Conservation (phyloP, 2,113 vertebrate species). For the Spheniscus mendiculus region DNA sequence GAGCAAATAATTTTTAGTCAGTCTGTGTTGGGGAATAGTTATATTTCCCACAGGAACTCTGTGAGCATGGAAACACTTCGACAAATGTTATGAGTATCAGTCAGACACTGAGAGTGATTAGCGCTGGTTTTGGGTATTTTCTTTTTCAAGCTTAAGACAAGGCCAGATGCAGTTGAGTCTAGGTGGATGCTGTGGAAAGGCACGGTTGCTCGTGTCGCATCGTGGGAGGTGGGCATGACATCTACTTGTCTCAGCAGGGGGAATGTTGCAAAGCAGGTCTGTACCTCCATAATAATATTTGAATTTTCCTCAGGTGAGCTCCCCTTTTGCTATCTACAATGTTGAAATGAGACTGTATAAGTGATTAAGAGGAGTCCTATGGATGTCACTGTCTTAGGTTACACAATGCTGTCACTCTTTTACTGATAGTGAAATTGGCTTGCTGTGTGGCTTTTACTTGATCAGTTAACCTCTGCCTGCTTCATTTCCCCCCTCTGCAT, state of each 20-base stretch:
- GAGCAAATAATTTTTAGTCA: conserved; percentile 1
- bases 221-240: neutral
- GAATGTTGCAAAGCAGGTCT: neutral
- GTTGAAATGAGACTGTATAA: neutral
- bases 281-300: neutral
- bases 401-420: neutral
- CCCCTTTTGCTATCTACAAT: neutral
- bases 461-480: neutral
- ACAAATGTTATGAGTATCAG: neutral
- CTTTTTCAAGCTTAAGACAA: neutral
- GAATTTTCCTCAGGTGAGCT: neutral
- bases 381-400: neutral
- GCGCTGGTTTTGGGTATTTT: neutral
- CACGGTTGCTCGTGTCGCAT: neutral
- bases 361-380: neutral
- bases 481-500: neutral
- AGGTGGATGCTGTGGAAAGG: neutral
- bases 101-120: neutral
- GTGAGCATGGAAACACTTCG: neutral
- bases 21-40: neutral
- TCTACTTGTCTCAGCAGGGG: neutral
- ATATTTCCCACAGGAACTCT: neutral
- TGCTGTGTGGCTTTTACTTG: neutral
- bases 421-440: neutral
- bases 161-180: neutral